Evolutionary conservation across 1,140 invertebrate species (phyloP), one percentile per base, ranked within the genome.

Genomic region (Conus betulinus): DNA sequence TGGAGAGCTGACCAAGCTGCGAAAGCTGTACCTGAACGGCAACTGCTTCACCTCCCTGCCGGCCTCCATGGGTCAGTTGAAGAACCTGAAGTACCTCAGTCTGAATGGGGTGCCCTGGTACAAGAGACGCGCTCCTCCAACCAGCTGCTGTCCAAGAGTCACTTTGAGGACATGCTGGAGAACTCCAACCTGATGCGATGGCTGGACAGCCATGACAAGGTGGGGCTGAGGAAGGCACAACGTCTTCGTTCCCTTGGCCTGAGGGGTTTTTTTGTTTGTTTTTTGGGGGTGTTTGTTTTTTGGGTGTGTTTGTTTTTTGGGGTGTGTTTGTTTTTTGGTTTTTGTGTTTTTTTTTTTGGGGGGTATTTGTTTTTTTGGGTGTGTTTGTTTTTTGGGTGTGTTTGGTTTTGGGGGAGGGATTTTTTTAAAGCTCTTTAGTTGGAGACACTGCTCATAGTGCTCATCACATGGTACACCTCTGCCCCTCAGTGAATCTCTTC

Each of bases 1-100:
- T 74, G 92, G 93, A 53, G 89, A 92, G 74, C 85, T 94, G 71
- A 27, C 55, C 1, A 81, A 89, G 17, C 88, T 94, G 60, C 86
- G 90, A 23, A 88, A 87, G 17, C 85, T 94, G 20, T 90, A 90
- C 84, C 78, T 91, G 7, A 92, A 90, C 79, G 93, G 92, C 0
- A 93, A 93, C 87, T 93, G 92, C 85, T 90, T 94, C n/a, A 90
- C 91, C 4, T 79, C 88, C 5, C 87, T 95, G 8, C 93, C 93
- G 15, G 57, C 89, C 13, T 91, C 91, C 87, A 90, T 95, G 39
- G 57, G 74, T n/a, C 90, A 92, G 39, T 87, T 95, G 8, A 83
- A 89, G 53, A 91, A 91, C 53, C 88, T 95, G 39, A 87, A 25
- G 90, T n/a, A 93, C n/a, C 89, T 95, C 39, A 60, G 57, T 15